Conservation (phyloP, 2,797 vertebrate species). For the Danio tinwini region DNA sequence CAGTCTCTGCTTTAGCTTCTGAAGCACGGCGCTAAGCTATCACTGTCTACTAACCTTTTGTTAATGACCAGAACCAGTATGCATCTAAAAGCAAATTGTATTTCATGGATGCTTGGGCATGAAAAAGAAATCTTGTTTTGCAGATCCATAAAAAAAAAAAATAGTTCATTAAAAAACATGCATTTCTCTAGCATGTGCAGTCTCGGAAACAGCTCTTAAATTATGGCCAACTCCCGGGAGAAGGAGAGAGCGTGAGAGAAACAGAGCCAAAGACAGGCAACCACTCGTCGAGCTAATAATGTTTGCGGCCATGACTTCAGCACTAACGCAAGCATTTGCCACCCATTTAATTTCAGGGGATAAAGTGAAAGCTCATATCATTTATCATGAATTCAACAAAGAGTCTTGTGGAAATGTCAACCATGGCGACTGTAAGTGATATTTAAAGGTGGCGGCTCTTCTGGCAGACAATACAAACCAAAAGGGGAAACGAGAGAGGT, state of each 20-base stretch:
- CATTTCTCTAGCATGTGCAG: slow-evolving; percentile 63
- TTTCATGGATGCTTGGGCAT: slow-evolving; percentile 76
- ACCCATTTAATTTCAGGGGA: slow-evolving; percentile 53
- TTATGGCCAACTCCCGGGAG: slow-evolving; percentile 65
- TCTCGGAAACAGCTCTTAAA: slow-evolving; percentile 71
- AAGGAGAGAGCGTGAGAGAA: slow-evolving; percentile 15
- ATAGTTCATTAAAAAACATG: slow-evolving; percentile 72
- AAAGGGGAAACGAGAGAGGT: slow-evolving; percentile 17
- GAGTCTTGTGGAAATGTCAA: slow-evolving; percentile 44
- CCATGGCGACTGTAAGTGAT: slow-evolving; percentile 42
- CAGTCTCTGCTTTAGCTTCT: slow-evolving; percentile 38
- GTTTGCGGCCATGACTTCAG: slow-evolving; percentile 64
- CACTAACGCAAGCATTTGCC: slow-evolving; percentile 49
- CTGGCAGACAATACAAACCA: slow-evolving; percentile 26
- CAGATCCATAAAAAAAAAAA: slow-evolving; percentile 73
- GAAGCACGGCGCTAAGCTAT: slow-evolving; percentile 26
- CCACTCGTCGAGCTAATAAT: slow-evolving; percentile 66
- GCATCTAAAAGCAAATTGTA: slow-evolving; percentile 68
- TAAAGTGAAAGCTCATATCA: slow-evolving; percentile 55
- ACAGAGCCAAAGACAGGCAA: slow-evolving; percentile 52
- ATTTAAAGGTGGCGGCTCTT: slow-evolving; percentile 47
- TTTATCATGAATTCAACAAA: slow-evolving; percentile 34
- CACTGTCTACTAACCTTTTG: slow-evolving; percentile 57
- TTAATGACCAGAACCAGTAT: slow-evolving; percentile 65
- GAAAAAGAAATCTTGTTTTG: slow-evolving; percentile 76